phyloP scores from a whole-genome alignment of 35 echinoderm and acorn worm genomes.

The Diadema setosum region DNA sequence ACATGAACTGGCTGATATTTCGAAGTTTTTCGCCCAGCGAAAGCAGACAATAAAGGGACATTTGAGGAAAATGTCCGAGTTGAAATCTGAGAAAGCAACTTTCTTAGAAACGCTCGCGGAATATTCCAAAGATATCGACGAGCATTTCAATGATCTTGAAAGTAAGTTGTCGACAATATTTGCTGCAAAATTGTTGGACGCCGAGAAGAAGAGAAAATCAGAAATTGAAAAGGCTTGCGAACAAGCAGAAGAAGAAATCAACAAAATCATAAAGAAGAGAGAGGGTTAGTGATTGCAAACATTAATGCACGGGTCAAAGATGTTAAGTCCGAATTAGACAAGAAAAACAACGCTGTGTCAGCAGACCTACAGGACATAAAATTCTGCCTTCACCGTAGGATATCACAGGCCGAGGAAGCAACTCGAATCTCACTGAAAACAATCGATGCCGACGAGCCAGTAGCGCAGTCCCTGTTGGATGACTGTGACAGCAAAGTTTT shows the following conservation, averaged over 20 bases:
- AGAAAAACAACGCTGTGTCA: neutral
- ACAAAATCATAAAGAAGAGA: neutral
- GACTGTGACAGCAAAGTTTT: neutral
- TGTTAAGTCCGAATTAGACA: neutral
- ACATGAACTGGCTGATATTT: too few relatives aligned
- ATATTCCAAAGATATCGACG: too few relatives aligned
- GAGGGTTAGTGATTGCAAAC: neutral
- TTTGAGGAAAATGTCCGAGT: too few relatives aligned
- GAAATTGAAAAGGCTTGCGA: neutral
- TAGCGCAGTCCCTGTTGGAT: neutral
- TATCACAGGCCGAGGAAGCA: neutral
- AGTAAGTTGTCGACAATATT: too few relatives aligned
- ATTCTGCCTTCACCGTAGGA: neutral
- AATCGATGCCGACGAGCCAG: neutral
- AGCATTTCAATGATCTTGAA: too few relatives aligned
- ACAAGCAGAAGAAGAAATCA: neutral
- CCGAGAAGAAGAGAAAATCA: neutral
- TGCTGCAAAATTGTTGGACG: too few relatives aligned
- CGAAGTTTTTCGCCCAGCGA: too few relatives aligned
- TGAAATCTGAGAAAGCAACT: too few relatives aligned
- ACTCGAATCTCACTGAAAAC: neutral
- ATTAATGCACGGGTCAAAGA: neutral
- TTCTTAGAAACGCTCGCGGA: too few relatives aligned
- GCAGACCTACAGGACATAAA: neutral
- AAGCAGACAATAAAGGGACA: too few relatives aligned